phyloP scores from a whole-genome alignment of 1,140 invertebrate species.

The Ylistrum balloti region DNA sequence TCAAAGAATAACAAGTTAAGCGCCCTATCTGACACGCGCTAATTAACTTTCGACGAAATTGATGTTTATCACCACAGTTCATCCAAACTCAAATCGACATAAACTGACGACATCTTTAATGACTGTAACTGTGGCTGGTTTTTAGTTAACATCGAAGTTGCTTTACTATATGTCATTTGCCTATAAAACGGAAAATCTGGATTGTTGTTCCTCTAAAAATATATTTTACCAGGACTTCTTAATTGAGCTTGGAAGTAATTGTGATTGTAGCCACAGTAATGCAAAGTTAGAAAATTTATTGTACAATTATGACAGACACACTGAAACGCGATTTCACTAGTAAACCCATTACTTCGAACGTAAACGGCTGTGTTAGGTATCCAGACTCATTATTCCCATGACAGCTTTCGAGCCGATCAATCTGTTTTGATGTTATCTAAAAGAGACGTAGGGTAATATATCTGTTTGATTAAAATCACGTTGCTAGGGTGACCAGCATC shows the following conservation, averaged over 20 bases:
- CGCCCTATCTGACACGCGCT: background rate
- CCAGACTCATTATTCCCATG: background rate
- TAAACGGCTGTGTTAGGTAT: background rate
- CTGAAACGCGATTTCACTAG: too few relatives aligned
- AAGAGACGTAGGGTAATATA: background rate
- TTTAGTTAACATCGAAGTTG: background rate
- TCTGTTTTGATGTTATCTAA: background rate
- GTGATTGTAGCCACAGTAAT: too few relatives aligned
- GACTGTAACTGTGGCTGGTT: background rate
- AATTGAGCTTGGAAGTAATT: too few relatives aligned
- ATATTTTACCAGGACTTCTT: too few relatives aligned
- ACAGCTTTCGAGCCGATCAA: background rate
- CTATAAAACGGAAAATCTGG: background rate
- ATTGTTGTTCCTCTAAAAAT: too few relatives aligned
- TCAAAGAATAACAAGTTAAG: too few relatives aligned
- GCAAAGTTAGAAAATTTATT: too few relatives aligned
- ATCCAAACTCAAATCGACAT: background rate
- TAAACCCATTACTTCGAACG: too few relatives aligned
- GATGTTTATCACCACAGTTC: background rate
- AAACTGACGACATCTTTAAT: background rate
- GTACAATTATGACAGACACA: too few relatives aligned
- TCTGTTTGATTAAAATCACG: conserved; percentile 10
- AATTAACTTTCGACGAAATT: background rate
- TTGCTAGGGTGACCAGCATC: background rate
- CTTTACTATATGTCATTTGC: background rate